A percentile compares a stretch with the other conserved stretches of the same genome.
These are phyloP conservation scores for Gouania willdenowi DNA, from an alignment of 2,797 vertebrate species.

Conservation along the genomic window DNA sequence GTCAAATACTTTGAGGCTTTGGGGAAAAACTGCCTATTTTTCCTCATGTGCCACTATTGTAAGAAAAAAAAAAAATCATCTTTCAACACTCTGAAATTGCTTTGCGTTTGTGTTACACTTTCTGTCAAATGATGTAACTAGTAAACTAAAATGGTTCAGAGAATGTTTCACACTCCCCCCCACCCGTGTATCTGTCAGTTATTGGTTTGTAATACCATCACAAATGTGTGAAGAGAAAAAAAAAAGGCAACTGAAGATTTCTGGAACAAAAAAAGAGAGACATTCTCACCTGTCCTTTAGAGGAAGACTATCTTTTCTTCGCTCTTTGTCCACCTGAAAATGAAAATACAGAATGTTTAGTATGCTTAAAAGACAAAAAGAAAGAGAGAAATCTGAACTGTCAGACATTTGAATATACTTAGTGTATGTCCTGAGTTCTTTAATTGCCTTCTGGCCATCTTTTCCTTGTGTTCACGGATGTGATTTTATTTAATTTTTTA, in stretches of 20 bases:
- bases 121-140: constrained; percentile 1
- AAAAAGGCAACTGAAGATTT: background rate
- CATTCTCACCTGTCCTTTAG: constrained; percentile 84
- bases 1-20: constrained; percentile 11
- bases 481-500: too few relatives aligned
- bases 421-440: too few relatives aligned
- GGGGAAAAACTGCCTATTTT: constrained; percentile 5
- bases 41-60: constrained; percentile 30
- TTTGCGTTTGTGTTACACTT: background rate
- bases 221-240: background rate
- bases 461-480: too few relatives aligned
- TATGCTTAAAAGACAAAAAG: too few relatives aligned
- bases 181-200: too few relatives aligned
- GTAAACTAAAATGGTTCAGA: background rate
- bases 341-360: background rate
- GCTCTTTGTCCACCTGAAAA: constrained; percentile 85
- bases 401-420: too few relatives aligned
- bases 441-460: too few relatives aligned
- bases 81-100: background rate
- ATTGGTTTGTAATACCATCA: background rate
- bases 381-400: too few relatives aligned
- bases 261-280: background rate
- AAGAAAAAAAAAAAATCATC: too few relatives aligned
- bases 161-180: too few relatives aligned
- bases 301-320: constrained; percentile 81